Base-by-base conservation (phyloP, 2,888 invertebrate species). In the Cylindroiulus punctatus region DNA sequence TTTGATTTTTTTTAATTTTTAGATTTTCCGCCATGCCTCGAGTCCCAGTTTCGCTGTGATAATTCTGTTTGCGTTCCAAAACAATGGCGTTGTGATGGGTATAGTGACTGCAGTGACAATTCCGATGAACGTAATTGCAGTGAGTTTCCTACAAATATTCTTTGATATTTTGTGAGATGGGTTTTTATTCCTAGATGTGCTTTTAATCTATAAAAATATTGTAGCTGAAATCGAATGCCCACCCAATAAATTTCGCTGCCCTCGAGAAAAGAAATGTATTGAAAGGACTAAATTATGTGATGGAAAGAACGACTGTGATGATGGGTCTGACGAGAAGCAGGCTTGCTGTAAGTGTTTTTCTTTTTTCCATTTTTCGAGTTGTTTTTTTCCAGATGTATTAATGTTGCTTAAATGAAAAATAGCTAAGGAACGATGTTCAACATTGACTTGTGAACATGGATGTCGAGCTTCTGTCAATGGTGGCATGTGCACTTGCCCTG, bases 51-150 rank as follows among this genome's bases (percentile, higher is more conserved):
- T 92, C 94, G 97, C 57, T 98, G 98, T 92, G 94, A 95, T 88
- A 98, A 98, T 92, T 95, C 96, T 0, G 93, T 97, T 17, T 99
- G 99, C 91, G 97, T 99, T 89, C 98, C 98, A 0, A 93, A 94
- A 85, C 88, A 89, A 26, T 92, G 92, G 92, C 90, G 91, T 86
- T 93, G 91, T 89, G 92, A 92, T 88, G 91, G 91, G 0, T 91
- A 91, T 87, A 89, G 94, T 88, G 98, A 99, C 91, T 99, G 99
- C 91, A 93, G 95, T 0, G 98, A 98, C 90, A 96, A 96, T 57
- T 95, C 96, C 19, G 97, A 97, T 91, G 97, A 97, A 90, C 93
- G 93, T 88, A 96, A 96, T 92, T 97, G 97, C 91, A 95, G 89
- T 89, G 88, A 88, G 89, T 88, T 76, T 30, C 10, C 0, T 14